These are phyloP conservation scores for Norana najaformis DNA, from an alignment of 2,888 invertebrate genomes.

Conservation along the genomic window DNA sequence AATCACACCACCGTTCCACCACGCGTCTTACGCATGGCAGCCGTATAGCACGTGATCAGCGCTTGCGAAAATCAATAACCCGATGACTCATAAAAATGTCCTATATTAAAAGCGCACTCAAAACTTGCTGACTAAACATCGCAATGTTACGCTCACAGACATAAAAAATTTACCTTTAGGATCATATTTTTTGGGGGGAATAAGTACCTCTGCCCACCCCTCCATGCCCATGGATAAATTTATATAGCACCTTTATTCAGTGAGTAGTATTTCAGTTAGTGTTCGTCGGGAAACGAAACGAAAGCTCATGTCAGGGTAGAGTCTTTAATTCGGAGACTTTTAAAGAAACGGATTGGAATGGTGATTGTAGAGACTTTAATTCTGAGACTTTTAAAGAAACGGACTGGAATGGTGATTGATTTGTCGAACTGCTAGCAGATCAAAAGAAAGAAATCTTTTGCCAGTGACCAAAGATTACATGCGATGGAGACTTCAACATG, in stretches of 20 bases:
- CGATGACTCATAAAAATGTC: no score
- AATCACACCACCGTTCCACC: no score
- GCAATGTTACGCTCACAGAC: no score
- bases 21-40: no score
- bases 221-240: background rate
- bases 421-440: background rate
- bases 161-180: background rate
- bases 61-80: no score
- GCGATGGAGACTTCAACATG: background rate
- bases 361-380: no score
- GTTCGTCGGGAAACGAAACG: background rate
- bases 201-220: background rate
- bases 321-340: background rate
- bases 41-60: no score
- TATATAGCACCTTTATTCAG: background rate
- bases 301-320: background rate
- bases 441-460: background rate
- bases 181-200: background rate
- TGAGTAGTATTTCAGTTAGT: no score
- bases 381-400: background rate
- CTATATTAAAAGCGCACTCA: no score
- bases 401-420: background rate
- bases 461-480: background rate
- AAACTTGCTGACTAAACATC: no score
- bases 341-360: background rate